Evolutionary conservation across 2,888 invertebrate species (phyloP).

Genomic region (Tridacna crocea): DNA sequence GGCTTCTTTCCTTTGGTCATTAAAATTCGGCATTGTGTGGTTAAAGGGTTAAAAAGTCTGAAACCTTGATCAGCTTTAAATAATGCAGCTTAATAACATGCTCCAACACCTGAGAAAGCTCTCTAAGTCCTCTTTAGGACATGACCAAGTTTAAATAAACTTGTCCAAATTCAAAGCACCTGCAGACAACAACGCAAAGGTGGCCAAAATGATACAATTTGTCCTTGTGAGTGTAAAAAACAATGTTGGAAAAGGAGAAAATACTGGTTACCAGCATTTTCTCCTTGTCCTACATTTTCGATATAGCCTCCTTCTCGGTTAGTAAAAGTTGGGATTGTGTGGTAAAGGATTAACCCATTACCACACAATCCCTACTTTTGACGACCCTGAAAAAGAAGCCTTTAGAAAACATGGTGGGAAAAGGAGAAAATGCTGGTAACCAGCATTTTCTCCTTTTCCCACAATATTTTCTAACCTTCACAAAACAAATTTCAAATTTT

Average conservation of each 20-base stretch:
- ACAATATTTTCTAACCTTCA: no score
- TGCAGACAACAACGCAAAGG: not conserved
- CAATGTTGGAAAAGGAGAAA: not conserved
- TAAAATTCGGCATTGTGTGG: no score
- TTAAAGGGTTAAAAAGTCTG: slow-evolving; percentile 22
- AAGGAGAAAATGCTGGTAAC: no score
- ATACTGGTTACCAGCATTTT: not conserved
- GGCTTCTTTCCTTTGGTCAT: no score
- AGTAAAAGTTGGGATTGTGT: not conserved
- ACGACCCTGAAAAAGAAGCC: not conserved
- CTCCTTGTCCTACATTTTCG: not conserved
- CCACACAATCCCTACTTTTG: not conserved
- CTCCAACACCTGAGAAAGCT: not conserved
- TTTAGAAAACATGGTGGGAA: not conserved
- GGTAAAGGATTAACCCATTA: not conserved
- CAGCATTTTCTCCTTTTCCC: no score
- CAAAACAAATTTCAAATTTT: no score
- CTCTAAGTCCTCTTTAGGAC: not conserved
- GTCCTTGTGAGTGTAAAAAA: not conserved
- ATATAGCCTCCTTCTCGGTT: not conserved
- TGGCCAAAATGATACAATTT: not conserved
- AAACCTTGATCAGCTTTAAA: slow-evolving; percentile 31
- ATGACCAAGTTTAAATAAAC: not conserved
- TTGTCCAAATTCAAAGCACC: not conserved
- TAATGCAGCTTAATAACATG: slow-evolving; percentile 21